These are phyloP conservation scores for Mus caroli DNA, from an alignment of 2,797 vertebrate species.

Conservation along the genomic window DNA sequence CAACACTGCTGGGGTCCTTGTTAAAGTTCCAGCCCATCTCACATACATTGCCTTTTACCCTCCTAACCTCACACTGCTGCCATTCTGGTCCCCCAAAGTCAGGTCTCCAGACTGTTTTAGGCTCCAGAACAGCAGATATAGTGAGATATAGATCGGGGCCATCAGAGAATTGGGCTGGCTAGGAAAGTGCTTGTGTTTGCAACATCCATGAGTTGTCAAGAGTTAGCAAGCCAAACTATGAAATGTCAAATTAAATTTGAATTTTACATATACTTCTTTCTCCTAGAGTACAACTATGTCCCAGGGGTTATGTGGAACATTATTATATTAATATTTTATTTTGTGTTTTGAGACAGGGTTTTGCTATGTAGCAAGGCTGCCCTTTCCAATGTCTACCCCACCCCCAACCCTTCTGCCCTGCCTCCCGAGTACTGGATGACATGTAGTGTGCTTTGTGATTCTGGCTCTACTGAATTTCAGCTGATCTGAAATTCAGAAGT, in stretches of 20 bases:
- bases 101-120: neutral
- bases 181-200: neutral
- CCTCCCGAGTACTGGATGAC: neutral
- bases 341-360: neutral
- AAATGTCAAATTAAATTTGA: neutral
- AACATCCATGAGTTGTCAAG: neutral
- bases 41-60: no score
- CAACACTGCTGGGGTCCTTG: neutral
- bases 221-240: conserved; percentile 10
- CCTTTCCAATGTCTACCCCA: neutral
- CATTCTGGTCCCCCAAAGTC: neutral
- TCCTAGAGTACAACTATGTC: neutral
- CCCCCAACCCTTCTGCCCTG: neutral
- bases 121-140: neutral
- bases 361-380: neutral
- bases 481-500: conserved; percentile 12
- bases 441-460: neutral
- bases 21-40: neutral
- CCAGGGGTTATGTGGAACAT: neutral
- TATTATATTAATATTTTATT: neutral
- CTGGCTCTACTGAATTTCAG: neutral
- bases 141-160: neutral
- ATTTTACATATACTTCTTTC: neutral
- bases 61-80: no score
- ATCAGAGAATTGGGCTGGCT: neutral